A percentile compares a stretch with the other conserved stretches of the same genome.
phyloP scores from a whole-genome alignment of 2,113 vertebrate species.

The Macrotis lagotis region DNA sequence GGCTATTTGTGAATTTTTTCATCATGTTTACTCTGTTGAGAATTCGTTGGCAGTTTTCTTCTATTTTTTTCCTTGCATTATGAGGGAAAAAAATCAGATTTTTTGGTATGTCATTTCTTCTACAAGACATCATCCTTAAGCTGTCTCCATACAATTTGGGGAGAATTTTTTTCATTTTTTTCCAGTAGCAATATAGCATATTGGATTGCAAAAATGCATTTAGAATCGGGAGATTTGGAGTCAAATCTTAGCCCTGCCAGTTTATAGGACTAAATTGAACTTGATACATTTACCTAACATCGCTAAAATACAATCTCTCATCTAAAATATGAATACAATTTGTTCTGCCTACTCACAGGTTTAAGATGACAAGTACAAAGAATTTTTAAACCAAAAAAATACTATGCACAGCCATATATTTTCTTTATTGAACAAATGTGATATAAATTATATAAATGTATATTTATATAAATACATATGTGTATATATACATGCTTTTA shows the following conservation, averaged over 20 bases:
- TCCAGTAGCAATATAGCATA: too few relatives aligned
- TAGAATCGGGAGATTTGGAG: neutral
- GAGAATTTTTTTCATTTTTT: neutral
- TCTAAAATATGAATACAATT: neutral
- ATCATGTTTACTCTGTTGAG: neutral
- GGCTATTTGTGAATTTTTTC: neutral
- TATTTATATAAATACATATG: neutral
- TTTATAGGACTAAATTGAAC: neutral
- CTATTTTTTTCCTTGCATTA: neutral
- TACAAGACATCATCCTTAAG: neutral
- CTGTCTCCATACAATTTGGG: neutral
- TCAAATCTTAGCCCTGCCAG: neutral
- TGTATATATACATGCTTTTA: neutral
- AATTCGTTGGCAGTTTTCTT: neutral
- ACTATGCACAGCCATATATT: neutral
- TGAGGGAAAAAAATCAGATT: neutral
- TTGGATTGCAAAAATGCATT: neutral
- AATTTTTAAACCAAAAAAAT: neutral
- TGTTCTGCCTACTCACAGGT: too few relatives aligned
- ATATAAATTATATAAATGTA: accelerated
- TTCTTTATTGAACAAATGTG: neutral
- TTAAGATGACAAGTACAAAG: neutral
- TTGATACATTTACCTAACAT: neutral
- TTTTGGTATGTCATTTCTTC: neutral
- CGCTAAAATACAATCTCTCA: neutral